These are phyloP conservation scores for Aleiodes leptofemur DNA, from an alignment of 2,888 invertebrate genomes.

Conservation along the genomic window DNA sequence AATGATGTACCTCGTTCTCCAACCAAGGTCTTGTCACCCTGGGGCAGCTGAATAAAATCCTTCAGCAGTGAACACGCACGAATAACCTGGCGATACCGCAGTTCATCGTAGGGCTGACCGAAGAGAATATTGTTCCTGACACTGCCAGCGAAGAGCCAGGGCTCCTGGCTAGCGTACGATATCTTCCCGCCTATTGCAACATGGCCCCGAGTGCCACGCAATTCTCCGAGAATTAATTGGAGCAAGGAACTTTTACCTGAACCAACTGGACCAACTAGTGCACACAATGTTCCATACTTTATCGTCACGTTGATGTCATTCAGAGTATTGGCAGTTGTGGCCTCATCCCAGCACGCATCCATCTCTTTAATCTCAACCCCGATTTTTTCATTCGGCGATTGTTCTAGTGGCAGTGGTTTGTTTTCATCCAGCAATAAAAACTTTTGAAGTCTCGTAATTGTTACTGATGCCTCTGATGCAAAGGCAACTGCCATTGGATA, in stretches of 20 bases:
- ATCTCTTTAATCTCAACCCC: conserved; percentile 71
- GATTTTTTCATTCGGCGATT: conserved; percentile 24
- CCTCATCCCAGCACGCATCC: conserved; percentile 75
- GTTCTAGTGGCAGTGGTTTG: conserved; percentile 55
- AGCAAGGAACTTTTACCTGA: conserved; percentile 87
- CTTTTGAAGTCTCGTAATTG: conserved; percentile 79
- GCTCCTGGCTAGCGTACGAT: conserved; percentile 87
- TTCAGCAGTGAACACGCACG: conserved; percentile 80
- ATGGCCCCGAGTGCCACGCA: conserved; percentile 80
- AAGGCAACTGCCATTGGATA: conserved; percentile 80
- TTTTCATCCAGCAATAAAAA: conserved; percentile 79
- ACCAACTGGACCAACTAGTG: conserved; percentile 92
- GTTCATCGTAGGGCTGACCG: conserved; percentile 80
- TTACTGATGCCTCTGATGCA: conserved; percentile 81
- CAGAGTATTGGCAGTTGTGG: conserved; percentile 69
- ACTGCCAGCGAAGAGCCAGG: conserved; percentile 86
- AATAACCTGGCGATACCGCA: conserved; percentile 78
- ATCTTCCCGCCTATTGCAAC: conserved; percentile 80
- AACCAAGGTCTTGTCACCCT: conserved; percentile 85
- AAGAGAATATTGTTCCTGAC: conserved; percentile 89
- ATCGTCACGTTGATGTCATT: conserved; percentile 78
- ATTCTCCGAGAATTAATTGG: conserved; percentile 84
- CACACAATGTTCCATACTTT: conserved; percentile 80
- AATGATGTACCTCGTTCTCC: conserved; percentile 87
- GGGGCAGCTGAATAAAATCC: conserved; percentile 83